Conservation (phyloP, 2,888 invertebrate genomes). For the Campoletis raptor region DNA sequence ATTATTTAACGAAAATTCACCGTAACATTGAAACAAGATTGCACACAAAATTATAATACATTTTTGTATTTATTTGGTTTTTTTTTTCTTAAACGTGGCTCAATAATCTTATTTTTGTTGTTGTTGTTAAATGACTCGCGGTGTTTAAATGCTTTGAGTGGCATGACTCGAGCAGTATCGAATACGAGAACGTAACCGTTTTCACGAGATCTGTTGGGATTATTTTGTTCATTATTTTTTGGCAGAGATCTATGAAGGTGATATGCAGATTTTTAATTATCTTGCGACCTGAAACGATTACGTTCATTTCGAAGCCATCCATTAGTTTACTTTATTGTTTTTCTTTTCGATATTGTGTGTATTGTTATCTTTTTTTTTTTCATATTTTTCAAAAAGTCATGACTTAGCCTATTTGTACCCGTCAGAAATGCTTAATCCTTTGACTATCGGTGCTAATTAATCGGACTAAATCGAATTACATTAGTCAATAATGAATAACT, state of each 20-base stretch:
- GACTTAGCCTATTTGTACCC: slow-evolving; percentile 84
- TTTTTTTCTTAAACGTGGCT: slow-evolving; percentile 53
- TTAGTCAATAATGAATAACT: slow-evolving; percentile 49
- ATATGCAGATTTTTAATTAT: slow-evolving; percentile 57
- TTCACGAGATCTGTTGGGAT: slow-evolving; percentile 55
- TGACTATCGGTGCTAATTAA: slow-evolving; percentile 76
- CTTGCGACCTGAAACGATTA: slow-evolving; percentile 67
- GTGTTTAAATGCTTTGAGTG: slow-evolving; percentile 75
- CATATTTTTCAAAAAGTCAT: slow-evolving; percentile 74
- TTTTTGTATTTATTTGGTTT: slow-evolving; percentile 49
- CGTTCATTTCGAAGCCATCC: slow-evolving; percentile 78
- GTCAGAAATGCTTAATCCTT: slow-evolving; percentile 80
- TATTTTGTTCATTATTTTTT: slow-evolving; percentile 54
- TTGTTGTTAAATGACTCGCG: slow-evolving; percentile 73
- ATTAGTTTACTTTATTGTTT: slow-evolving; percentile 71
- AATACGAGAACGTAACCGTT: slow-evolving; percentile 50
- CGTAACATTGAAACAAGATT: slow-evolving; percentile 80
- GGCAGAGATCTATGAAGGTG: slow-evolving; percentile 59
- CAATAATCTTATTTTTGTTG: slow-evolving; percentile 72
- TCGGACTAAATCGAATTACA: slow-evolving; percentile 66
- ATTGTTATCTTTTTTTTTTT: too few relatives aligned
- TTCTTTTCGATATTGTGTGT: background rate
- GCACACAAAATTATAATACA: slow-evolving; percentile 76
- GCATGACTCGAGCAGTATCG: slow-evolving; percentile 52
- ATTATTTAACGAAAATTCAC: slow-evolving; percentile 58